Evolutionary conservation across 2,113 vertebrate genomes (phyloP), one percentile per base, ranked within the genome.

Genomic region (Rousettus leschenaultii): DNA sequence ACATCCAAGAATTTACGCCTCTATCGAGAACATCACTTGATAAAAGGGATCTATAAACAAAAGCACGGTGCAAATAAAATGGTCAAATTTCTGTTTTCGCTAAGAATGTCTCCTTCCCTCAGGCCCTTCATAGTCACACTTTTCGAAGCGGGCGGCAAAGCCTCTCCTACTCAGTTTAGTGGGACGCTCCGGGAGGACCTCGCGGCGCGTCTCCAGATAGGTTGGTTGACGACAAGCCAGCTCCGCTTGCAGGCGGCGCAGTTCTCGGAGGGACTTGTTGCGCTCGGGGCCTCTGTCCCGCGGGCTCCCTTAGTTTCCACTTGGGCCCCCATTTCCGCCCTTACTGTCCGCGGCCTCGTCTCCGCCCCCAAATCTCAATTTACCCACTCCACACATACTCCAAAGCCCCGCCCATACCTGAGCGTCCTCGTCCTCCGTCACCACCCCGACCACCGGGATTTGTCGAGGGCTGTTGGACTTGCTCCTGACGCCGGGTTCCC

Each of bases 141-240:
- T 94, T 84, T 3, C 5, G 3, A 43, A 79, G 24, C 18, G 65
- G 2, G 12, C 19, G 5, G 48, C 38, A 51, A 59, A 65, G 26
- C 38, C 22, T 82, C 16, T 2, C 18, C 43, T 9, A 12, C 66
- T 24, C 51, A 28, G 38, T 51, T 71, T 48, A 10, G 53, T 5
- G 22, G 73, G 48, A 71, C 3, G 14, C 45, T 82, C 8, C 48
- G 0, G 73, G 71, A 77, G 77, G 48, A 53, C 35, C 28, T 38
- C 3, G 40, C 1, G 2, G 63, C 63, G 0, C 10, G 70, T 92
- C 65, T 59, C 97, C 51, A 66, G 92, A 26, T 38, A 40, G 68
- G 30, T 0, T 38, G 89, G 84, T 0, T 89, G 94, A 95, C 83
- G 86, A 89, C 95, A 96, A 96, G 53, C 63, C 66, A 38, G 26